Base-by-base conservation (phyloP, 2,888 invertebrate genomes). In the Oxytorus armatus region DNA sequence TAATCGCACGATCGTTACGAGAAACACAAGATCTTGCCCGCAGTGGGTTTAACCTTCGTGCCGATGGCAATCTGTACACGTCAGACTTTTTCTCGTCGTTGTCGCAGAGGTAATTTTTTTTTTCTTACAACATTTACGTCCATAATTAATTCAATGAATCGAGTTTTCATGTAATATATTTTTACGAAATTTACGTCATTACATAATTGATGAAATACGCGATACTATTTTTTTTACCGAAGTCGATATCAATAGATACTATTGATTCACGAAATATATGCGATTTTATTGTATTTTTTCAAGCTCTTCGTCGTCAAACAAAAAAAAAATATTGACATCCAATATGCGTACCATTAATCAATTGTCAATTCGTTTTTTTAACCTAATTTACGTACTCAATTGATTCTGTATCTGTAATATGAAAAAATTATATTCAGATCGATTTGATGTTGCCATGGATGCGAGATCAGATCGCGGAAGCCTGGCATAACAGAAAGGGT, bases 381-480 rank as follows among this genome's bases (percentile, higher is more conserved):
- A 29, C 10, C 23, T 42, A 11, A 42, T n/a, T 42, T 11, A n/a
- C 42, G 14, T n/a, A 29, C 2, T 29, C 5, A 29, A 29, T 29
- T 29, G 29, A 29, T 29, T 5, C 5, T 29, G 5, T 29, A 29
- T 29, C 3, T 29, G 29, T 5, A 29, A 29, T 29, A 21, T 7
- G 18, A 42, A 68, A 39, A 51, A 8, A 51, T 42, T 83, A 80
- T 47, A 47, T 47, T 42, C 47, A 88, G 85, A 55, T 79, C 79
- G 82, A 76, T 85, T 89, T 90, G 83, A 90, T 90, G 90, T 87
- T 91, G 86, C 88, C 89, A 88, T 90, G 89, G 90, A 86, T 90
- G 86, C 88, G 88, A 85, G 87, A 88, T 73, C 89, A 89, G 79
- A 86, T 90, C 77, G 85, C 86, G 79, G 89, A 89, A 82, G 86